Evolutionary conservation across 2,113 vertebrate genomes (phyloP), one percentile per base, ranked within the genome.

Genomic region (Copsychus sechellarum): DNA sequence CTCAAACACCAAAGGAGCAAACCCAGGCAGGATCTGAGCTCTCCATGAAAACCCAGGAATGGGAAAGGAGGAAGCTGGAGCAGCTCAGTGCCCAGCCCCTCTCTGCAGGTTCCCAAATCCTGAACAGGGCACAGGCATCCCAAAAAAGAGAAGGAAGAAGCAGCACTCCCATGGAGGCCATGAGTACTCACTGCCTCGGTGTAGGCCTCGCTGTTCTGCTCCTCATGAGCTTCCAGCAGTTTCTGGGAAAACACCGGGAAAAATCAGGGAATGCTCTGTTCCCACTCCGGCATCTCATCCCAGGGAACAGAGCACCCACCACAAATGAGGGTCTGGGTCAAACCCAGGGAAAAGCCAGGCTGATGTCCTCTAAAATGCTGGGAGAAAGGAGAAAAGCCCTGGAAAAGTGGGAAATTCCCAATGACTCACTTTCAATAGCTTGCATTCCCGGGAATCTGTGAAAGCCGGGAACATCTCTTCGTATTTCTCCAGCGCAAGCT

Each of bases 391-490:
- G 26, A 47, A 43, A 73, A 43, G 2, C 9, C 31, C 56, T 17
- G 47, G 60, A 23, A 17, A 67, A 66, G 51, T 5, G n/a, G 13
- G 23, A 10, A 48, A 36, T 5, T 5, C 24, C 19, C 25, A 15
- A 42, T 21, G 14, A 96, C 96, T 96, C 97, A 99, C 99, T 98
- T 99, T 99, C 97, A 99, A 93, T 91, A 99, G 97, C 95, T 99
- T 99, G 98, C 99, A 99, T 96, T 99, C 99, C 97, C 99, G 98
- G 50, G 99, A 99, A 94, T 99, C 99, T 57, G 99, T 98, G 97
- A 99, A 99, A 2, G 99, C 99, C 3, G 99, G 99, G 96, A 99
- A 99, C 99, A 99, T 99, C 96, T 99, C 99, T 87, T 99, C 99
- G 0, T 99, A 99, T 69, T 99, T 99, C 96, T 99, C 99, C 50